Conservation (phyloP, 2,888 invertebrate species). For the Noctuana brunneofusca region DNA sequence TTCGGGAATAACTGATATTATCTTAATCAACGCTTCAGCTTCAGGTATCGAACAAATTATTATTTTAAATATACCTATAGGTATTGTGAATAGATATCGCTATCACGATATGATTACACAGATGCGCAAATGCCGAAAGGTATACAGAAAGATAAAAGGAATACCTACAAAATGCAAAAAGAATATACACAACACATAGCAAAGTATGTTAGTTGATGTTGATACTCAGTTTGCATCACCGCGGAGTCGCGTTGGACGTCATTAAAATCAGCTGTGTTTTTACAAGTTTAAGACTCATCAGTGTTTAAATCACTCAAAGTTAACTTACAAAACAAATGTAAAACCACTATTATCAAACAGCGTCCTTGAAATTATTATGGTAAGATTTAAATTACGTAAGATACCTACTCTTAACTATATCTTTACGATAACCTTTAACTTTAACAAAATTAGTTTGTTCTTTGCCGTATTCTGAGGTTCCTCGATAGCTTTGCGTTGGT, state of each 20-base stretch:
- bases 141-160: not conserved
- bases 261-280: not conserved
- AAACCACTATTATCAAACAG: not conserved
- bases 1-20: no score
- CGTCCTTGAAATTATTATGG: slow-evolving; percentile 6
- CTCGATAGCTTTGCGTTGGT: slow-evolving; percentile 2
- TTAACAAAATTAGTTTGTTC: not conserved
- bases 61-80: no score
- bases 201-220: not conserved
- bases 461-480: no score
- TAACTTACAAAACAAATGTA: not conserved
- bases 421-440: slow-evolving; percentile 3
- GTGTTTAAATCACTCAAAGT: not conserved
- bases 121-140: slow-evolving; percentile 4
- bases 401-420: not conserved
- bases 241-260: slow-evolving; percentile 1
- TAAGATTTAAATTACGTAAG: slow-evolving; percentile 8
- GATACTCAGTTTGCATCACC: not conserved
- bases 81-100: not conserved
- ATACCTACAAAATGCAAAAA: not conserved
- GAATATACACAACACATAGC: not conserved
- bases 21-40: no score
- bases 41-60: not conserved
- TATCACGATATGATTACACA: slow-evolving; percentile 1
- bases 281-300: not conserved